phyloP scores from a whole-genome alignment of 2,113 vertebrate species.

The Perca schrenkii region DNA sequence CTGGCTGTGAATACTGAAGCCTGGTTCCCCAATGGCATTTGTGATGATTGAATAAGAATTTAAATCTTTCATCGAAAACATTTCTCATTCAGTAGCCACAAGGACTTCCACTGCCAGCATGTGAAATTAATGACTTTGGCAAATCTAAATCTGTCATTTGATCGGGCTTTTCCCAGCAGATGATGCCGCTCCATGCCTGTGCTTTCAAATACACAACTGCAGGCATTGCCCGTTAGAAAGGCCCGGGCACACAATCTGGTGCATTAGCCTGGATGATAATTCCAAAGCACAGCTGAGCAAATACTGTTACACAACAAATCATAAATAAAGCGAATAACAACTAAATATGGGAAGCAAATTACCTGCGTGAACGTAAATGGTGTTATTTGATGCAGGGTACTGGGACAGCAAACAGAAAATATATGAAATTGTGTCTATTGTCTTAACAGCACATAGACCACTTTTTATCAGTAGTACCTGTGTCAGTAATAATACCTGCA shows the following conservation, averaged over 20 bases:
- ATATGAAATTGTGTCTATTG: neutral
- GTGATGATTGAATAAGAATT: conserved; percentile 64
- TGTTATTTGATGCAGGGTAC: conserved; percentile 19
- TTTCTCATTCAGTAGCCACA: conserved; percentile 64
- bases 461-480: neutral
- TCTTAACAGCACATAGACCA: neutral
- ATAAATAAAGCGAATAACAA: conserved; percentile 49
- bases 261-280: conserved; percentile 59
- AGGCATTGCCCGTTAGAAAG: conserved; percentile 47
- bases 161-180: conserved; percentile 69
- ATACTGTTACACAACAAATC: conserved; percentile 61
- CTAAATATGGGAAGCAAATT: conserved; percentile 54
- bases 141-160: conserved; percentile 72
- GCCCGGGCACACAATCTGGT: conserved; percentile 65
- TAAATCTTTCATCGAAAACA: conserved; percentile 65
- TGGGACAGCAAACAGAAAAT: neutral
- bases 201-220: conserved; percentile 67
- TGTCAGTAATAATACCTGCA: neutral
- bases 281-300: conserved; percentile 76
- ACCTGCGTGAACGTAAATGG: conserved; percentile 29
- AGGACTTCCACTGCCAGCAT: conserved; percentile 63
- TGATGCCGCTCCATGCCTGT: conserved; percentile 51
- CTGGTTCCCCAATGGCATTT: conserved; percentile 38
- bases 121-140: conserved; percentile 77
- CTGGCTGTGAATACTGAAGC: conserved; percentile 10